phyloP scores from a whole-genome alignment of 2,888 invertebrate genomes.

The Poecilus cupreus region DNA sequence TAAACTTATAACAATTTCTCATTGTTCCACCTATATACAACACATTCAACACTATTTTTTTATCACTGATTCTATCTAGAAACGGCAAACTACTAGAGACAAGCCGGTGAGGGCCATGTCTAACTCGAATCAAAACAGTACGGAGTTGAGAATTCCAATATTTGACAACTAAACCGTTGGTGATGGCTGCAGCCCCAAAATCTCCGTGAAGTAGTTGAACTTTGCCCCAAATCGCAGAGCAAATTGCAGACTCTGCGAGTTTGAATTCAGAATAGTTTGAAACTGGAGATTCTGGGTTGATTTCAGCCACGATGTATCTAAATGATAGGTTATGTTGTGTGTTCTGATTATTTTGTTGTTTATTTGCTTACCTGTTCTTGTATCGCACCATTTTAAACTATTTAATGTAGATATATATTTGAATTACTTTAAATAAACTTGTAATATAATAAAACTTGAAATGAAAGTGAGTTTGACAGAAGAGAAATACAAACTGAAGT shows the following conservation, averaged over 20 bases:
- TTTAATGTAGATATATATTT: too few species aligned
- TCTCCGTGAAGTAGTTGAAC: constrained; percentile 85
- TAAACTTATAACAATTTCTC: constrained; percentile 85
- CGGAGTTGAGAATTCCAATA: constrained; percentile 86
- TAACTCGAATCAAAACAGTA: constrained; percentile 82
- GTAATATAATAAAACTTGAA: too few species aligned
- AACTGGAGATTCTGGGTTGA: constrained; percentile 73
- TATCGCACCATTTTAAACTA: constrained; percentile 67
- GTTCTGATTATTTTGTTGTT: neutral
- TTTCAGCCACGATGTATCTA: constrained; percentile 83
- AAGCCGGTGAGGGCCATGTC: constrained; percentile 85
- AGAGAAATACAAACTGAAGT: too few species aligned
- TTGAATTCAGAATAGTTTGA: constrained; percentile 73
- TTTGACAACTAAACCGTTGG: constrained; percentile 84
- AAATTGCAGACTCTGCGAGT: constrained; percentile 75
- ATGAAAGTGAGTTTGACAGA: too few species aligned
- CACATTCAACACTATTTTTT: constrained; percentile 78
- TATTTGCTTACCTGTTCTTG: constrained; percentile 67
- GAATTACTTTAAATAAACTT: too few species aligned
- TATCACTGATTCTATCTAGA: constrained; percentile 80
- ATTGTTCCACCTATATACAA: constrained; percentile 87
- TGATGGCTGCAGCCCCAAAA: constrained; percentile 82
- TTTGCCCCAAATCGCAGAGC: constrained; percentile 77
- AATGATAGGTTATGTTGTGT: constrained; percentile 64
- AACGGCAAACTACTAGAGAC: constrained; percentile 82